Evolutionary conservation across 1,140 invertebrate genomes (phyloP).

Genomic region (Colletes gigas): DNA sequence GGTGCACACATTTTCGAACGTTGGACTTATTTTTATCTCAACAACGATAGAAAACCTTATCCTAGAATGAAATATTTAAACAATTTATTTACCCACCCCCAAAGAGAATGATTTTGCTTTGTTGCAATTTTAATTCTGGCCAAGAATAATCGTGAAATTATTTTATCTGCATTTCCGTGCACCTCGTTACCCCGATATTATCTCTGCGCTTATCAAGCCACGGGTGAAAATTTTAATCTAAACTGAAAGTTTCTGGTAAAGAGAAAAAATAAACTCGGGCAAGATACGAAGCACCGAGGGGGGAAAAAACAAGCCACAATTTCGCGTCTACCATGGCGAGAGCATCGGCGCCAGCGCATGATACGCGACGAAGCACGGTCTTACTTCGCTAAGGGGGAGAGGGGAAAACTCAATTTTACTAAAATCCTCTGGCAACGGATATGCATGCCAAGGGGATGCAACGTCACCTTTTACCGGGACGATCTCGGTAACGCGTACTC

Average conservation of each 20-base stretch:
- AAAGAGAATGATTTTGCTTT: no score
- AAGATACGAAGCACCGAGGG: not conserved
- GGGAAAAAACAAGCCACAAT: conserved; percentile 7
- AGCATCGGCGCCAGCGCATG: conserved; percentile 11
- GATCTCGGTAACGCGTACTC: no score
- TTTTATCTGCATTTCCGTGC: no score
- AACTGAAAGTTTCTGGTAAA: not conserved
- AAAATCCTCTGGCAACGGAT: conserved; percentile 61
- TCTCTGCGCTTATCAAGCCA: not conserved
- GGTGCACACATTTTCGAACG: no score
- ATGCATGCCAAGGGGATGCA: not conserved
- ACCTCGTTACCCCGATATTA: not conserved
- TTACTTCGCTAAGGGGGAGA: conserved; percentile 15
- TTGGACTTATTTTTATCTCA: no score
- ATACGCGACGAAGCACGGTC: not conserved
- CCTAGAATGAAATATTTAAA: no score
- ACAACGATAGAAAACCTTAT: no score
- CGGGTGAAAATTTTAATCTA: conserved; percentile 31
- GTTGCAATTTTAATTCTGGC: no score
- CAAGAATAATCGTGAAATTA: no score
- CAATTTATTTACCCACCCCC: no score
- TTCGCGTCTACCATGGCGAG: not conserved
- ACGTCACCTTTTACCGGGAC: conserved; percentile 12
- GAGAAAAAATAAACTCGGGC: not conserved
- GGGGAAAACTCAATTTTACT: conserved; percentile 72